phyloP scores from a whole-genome alignment of 2,113 vertebrate genomes.

The Sapayoa aenigma region DNA sequence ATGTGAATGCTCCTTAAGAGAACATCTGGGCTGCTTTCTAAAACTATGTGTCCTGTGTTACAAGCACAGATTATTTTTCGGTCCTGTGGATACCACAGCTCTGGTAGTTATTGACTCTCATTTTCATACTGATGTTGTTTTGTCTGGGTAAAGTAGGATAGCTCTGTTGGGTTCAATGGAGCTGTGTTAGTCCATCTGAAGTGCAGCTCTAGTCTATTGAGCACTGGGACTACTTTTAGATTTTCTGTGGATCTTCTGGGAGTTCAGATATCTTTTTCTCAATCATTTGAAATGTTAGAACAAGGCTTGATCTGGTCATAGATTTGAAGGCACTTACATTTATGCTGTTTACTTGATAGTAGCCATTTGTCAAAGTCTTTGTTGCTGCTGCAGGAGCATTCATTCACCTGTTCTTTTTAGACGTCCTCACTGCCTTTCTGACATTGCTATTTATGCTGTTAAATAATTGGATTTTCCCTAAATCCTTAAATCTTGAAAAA shows the following conservation, averaged over 20 bases:
- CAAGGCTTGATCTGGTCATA: neutral
- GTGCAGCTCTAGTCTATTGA: neutral
- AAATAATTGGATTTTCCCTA: neutral
- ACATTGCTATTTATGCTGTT: neutral
- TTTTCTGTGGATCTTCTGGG: neutral
- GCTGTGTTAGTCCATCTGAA: neutral
- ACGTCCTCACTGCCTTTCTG: neutral
- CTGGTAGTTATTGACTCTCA: neutral
- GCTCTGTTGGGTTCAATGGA: neutral
- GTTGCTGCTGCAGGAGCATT: neutral
- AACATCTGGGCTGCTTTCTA: neutral
- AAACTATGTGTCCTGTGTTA: neutral
- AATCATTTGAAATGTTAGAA: neutral
- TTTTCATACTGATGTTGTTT: neutral
- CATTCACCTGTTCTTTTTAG: neutral
- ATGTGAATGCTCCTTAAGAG: fast-evolving
- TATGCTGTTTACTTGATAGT: neutral
- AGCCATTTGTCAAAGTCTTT: neutral
- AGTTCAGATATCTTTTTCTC: neutral
- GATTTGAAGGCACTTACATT: neutral
- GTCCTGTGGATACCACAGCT: neutral
- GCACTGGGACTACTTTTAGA: neutral
- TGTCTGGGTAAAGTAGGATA: neutral
- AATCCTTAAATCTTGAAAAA: neutral
- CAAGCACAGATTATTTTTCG: neutral